Conservation (phyloP, 2,888 invertebrate species). For the Aproaerema taeniolella region DNA sequence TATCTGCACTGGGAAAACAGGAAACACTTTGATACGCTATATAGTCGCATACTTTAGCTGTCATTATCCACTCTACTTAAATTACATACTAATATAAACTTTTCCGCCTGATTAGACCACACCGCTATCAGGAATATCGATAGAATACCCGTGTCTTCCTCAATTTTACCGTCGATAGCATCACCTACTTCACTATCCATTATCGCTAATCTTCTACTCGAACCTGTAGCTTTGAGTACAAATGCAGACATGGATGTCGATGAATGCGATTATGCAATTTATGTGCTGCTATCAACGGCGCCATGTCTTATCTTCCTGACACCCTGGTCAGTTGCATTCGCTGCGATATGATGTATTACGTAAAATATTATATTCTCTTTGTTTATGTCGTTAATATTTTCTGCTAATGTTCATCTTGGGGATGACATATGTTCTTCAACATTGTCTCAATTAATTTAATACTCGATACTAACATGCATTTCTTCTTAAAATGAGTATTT, state of each 20-base stretch:
- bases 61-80: constrained; percentile 5
- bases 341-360: constrained; percentile 10
- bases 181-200: constrained; percentile 42
- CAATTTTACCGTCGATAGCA: constrained; percentile 30
- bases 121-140: constrained; percentile 21
- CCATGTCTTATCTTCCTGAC: constrained; percentile 32
- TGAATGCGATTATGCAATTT: constrained; percentile 34
- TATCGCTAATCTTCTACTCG: constrained; percentile 42
- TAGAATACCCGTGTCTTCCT: constrained; percentile 29
- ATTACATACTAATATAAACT: constrained; percentile 9
- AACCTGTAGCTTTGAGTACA: constrained; percentile 39
- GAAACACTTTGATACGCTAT: no score
- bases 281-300: constrained; percentile 23
- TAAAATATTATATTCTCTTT: constrained; percentile 1
- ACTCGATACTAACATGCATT: no score
- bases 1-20: no score
- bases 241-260: constrained; percentile 46
- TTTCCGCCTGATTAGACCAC: constrained; percentile 10
- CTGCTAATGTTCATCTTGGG: no score
- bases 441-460: no score
- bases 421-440: no score
- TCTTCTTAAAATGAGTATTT: no score
- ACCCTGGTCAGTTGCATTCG: constrained; percentile 26
- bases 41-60: constrained; percentile 10
- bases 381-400: not conserved